Evolutionary conservation across 92 coral and sea anemone species (phyloP), one percentile per base, ranked within the genome.

Genomic region (Palythoa caribaeorum): DNA sequence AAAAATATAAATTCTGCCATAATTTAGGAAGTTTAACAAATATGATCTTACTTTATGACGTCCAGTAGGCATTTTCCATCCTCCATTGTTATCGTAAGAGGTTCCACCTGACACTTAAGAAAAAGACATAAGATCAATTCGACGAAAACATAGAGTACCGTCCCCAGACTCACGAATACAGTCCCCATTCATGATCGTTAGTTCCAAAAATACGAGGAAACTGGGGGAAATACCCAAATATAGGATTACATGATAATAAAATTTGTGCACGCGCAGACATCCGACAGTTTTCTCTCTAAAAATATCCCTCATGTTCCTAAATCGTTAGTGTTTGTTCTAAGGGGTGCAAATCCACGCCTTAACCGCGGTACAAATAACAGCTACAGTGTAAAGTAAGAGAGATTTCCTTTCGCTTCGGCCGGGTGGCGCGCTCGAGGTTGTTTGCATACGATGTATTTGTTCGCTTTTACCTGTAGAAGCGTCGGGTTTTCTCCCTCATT

Each of bases 41-140:
- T 13, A 50, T 57, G 69, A 40, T 52, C 87, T 94, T 87, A 97
- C 99, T 93, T 94, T 89, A 97, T 97, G 77, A 97, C 99, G 85
- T 97, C 99, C 89, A 97, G 87, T 16, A 97, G 90, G 85, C 99
- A 97, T 84, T 94, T 97, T 51, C 92, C 98, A 92, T 95, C 97
- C 75, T 97, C 99, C 99, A 97, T 97, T 62, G 83, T 88, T 93
- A 79, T 52, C 80, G 70, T 38, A 69, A 85, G 74, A 28, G 39
- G 50, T 9, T 66, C 75, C 86, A 81, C 76, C 60, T 81, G 86
- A 40, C 75, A 66, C 14, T 66, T 6, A 19, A 40, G 36, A 28
- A 68, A 80, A 66, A 35, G 50, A 71, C 47, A 66, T 48, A 81
- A 38, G 13, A 48, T 48, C 47, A 66, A 8, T 81, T 19, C n/a